A percentile compares a stretch with the other conserved stretches of the same genome.
These are phyloP conservation scores for Andrena flavipes DNA, from an alignment of 2,888 invertebrate species.

Conservation along the genomic window DNA sequence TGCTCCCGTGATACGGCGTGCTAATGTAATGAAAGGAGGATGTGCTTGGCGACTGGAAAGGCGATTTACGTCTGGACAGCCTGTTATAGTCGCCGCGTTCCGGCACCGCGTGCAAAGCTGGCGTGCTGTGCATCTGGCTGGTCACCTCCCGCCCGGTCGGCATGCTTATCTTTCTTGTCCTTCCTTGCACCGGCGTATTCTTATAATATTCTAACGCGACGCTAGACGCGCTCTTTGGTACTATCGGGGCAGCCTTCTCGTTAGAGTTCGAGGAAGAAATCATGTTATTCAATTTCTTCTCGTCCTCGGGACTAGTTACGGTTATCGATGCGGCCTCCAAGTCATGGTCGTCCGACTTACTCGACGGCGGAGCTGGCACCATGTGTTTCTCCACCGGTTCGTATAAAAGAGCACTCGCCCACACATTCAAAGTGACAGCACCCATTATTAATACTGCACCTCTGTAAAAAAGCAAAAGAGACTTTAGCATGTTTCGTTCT, in stretches of 20 bases:
- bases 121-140: conserved; percentile 88
- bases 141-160: conserved; percentile 86
- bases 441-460: conserved; percentile 93
- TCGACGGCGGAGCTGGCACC: conserved; percentile 85
- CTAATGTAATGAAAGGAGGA: conserved; percentile 94
- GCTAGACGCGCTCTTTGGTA: conserved; percentile 89
- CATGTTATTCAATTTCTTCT: conserved; percentile 71
- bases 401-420: conserved; percentile 93
- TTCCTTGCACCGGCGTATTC: conserved; percentile 83
- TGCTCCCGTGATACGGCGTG: conserved; percentile 94
- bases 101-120: conserved; percentile 89
- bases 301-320: conserved; percentile 77
- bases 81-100: conserved; percentile 86
- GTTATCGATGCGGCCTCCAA: conserved; percentile 80
- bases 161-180: conserved; percentile 88
- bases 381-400: conserved; percentile 94
- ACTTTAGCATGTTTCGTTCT: conserved; percentile 47
- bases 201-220: conserved; percentile 88
- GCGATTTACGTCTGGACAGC: conserved; percentile 80
- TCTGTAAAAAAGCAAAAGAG: conserved; percentile 85
- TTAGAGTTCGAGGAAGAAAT: conserved; percentile 53
- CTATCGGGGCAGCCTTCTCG: conserved; percentile 74
- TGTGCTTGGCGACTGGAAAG: conserved; percentile 90
- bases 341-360: conserved; percentile 80
- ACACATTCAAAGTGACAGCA: conserved; percentile 92